Evolutionary conservation across 2,797 vertebrate genomes (phyloP).

Genomic region (Gallinago nigripennis): DNA sequence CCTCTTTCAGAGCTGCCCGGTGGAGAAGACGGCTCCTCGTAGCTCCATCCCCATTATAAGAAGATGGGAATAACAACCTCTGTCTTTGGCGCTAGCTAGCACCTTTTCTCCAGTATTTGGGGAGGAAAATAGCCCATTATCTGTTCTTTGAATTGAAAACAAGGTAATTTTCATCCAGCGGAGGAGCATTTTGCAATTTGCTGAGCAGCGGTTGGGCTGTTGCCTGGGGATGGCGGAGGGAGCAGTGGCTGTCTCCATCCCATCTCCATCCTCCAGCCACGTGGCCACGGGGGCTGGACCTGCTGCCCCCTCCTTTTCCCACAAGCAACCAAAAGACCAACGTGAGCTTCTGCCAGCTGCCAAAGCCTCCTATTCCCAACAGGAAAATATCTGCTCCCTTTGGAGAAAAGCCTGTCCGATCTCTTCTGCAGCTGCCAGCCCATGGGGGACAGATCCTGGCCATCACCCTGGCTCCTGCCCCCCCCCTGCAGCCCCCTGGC

Average conservation of each 20-base stretch:
- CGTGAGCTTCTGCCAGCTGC: constrained; percentile 39
- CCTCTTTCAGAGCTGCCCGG: neutral
- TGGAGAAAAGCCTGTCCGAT: neutral
- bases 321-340: neutral
- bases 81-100: neutral
- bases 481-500: neutral
- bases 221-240: accelerated
- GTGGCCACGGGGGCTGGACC: neutral
- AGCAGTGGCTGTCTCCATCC: neutral
- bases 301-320: neutral
- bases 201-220: neutral
- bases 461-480: neutral
- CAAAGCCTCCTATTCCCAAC: neutral
- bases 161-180: neutral
- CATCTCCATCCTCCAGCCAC: neutral
- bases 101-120: neutral
- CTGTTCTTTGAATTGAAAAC: constrained; percentile 18
- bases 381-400: constrained; percentile 4
- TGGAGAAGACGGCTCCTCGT: neutral
- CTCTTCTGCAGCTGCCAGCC: constrained; percentile 57
- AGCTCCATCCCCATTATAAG: neutral
- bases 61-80: neutral
- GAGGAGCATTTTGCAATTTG: neutral
- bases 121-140: constrained; percentile 51
- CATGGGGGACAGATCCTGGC: neutral